Percentiles rank a stretch among this genome's conserved stretches.
phyloP scores from a whole-genome alignment of 1,140 invertebrate genomes.

The Pachyrhynchus sulphureomaculatus region DNA sequence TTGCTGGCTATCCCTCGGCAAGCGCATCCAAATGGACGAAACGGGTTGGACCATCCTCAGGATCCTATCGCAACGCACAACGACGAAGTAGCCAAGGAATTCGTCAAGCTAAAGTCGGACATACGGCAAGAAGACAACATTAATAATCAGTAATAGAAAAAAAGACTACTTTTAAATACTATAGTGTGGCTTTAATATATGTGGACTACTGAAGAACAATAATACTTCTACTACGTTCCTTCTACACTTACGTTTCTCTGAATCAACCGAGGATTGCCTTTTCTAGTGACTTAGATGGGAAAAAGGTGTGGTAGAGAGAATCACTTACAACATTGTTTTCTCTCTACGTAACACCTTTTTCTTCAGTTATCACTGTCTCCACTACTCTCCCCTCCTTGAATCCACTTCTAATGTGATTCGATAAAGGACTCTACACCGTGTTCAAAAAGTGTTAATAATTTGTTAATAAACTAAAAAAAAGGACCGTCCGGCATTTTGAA shows the following conservation, averaged over 20 bases:
- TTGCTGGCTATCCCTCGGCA: slow-evolving; percentile 93
- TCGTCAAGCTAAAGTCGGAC: slow-evolving; percentile 98
- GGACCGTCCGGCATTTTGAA: slow-evolving; percentile 14
- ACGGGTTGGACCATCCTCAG: slow-evolving; percentile 99
- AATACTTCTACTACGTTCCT: not conserved
- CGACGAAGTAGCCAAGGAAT: slow-evolving; percentile 99
- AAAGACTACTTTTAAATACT: not conserved
- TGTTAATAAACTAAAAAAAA: slow-evolving; percentile 4
- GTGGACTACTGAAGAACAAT: too few relatives aligned
- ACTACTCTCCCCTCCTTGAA: too few relatives aligned
- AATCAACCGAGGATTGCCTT: not conserved
- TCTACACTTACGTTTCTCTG: not conserved
- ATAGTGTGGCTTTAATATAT: not conserved
- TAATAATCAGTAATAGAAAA: not conserved
- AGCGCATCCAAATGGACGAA: slow-evolving; percentile 97
- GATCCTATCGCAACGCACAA: slow-evolving; percentile 95
- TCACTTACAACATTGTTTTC: too few relatives aligned
- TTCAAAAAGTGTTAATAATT: too few relatives aligned
- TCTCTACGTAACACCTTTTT: too few relatives aligned
- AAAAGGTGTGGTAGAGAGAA: too few relatives aligned
- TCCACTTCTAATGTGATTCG: too few relatives aligned
- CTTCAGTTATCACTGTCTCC: too few relatives aligned
- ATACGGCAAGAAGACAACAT: slow-evolving; percentile 79
- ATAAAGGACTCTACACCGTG: too few relatives aligned
- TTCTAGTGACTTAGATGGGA: not conserved